A percentile compares a stretch with the other conserved stretches of the same genome.
These are phyloP conservation scores for Lophotriccus pileatus DNA, from an alignment of 2,797 vertebrate species.

Conservation along the genomic window DNA sequence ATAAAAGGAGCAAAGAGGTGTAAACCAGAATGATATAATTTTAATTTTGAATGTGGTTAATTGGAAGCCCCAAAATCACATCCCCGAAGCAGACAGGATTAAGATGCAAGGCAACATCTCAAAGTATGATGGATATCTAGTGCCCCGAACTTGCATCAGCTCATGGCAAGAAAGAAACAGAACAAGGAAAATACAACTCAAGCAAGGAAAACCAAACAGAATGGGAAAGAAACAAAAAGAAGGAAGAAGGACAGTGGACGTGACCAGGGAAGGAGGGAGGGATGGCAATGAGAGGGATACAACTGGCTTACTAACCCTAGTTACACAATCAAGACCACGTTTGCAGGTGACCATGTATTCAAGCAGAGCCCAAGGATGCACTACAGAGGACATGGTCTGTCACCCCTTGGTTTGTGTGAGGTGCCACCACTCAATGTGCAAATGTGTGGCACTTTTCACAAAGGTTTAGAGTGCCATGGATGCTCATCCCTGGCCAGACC, in stretches of 20 bases:
- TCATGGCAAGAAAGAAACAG: neutral
- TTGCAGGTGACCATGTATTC: neutral
- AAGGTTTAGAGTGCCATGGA: neutral
- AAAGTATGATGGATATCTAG: neutral
- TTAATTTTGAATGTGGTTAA: neutral
- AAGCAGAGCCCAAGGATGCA: neutral
- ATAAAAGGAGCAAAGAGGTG: neutral
- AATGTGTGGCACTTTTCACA: rapidly evolving
- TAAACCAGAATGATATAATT: neutral
- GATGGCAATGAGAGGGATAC: neutral
- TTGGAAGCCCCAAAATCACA: neutral
- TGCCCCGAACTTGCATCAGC: neutral
- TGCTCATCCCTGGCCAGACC: neutral
- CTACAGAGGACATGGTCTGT: rapidly evolving
- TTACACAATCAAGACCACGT: neutral
- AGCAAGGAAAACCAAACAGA: neutral
- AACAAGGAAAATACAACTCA: neutral
- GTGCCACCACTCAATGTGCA: neutral
- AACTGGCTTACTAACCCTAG: neutral
- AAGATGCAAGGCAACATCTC: neutral
- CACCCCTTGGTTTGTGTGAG: neutral
- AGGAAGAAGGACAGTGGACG: neutral
- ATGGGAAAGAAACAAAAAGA: neutral
- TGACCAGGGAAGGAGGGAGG: neutral
- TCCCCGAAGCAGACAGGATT: neutral